Evolutionary conservation across 2,797 vertebrate species (phyloP), one percentile per base, ranked within the genome.

Genomic region (Poecilia gillii): DNA sequence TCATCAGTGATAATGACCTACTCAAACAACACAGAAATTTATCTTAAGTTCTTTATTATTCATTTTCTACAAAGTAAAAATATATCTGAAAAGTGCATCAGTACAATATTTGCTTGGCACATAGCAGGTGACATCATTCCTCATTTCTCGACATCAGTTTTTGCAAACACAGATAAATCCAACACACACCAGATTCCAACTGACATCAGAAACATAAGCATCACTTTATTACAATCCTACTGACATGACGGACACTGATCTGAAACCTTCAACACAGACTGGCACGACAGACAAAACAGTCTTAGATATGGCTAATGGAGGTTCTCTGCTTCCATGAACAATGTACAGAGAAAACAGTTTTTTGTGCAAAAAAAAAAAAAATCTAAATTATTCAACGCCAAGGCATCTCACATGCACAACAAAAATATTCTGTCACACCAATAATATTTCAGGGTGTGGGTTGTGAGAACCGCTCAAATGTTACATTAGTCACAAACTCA

Each of bases 71-170:
- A 81, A 92, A 92, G 90, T 89, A 92, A 92, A 94, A 90, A 89
- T 81, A 73, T 83, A 12, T 85, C 86, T 88, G 80, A 74, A 90
- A 87, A 93, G 89, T 94, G 94, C 93, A 91, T 93, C 90, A 86
- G 78, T 91, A 93, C 90, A 91, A 82, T 85, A 82, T 88, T 80
- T 55, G 82, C 86, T 93, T 94, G 91, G 93, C 93, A 95, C 91
- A 86, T 53, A 41, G 77, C 71, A 87, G 85, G 70, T 36, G 76
- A 84, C 66, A 39, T 66, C 62, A 20, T 66, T 66, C 31, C 62
- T 66, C 62, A 39, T 13, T n/a, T 41, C 14, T 72, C 5, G 1
- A 82, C 81, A 72, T 59, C 55, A 76, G 47, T 51, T 46, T 64
- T 28, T 36, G 23, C 57, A 62, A 71, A 85, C 79, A 78, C 79